Conservation (phyloP, 1,140 invertebrate species). For the Araneus ventricosus region DNA sequence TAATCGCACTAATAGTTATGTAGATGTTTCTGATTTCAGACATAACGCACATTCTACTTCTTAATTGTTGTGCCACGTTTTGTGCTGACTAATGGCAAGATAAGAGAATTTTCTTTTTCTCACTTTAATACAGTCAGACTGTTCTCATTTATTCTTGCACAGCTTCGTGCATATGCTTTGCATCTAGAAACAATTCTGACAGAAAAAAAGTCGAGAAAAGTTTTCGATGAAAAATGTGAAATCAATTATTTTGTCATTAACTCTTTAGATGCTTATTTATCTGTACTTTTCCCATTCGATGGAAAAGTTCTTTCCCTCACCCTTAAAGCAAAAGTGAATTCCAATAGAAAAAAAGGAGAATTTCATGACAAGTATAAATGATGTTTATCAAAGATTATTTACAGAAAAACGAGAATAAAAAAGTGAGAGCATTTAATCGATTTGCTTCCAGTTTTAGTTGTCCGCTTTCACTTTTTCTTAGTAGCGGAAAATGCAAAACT, state of each 20-base stretch:
- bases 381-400: constrained; percentile 43
- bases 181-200: not conserved
- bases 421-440: not conserved
- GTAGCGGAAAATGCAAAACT: not conserved
- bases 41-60: not conserved
- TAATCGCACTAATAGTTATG: not conserved
- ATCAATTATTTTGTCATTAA: constrained; percentile 44
- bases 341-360: not conserved
- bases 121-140: not conserved
- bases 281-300: constrained; percentile 5
- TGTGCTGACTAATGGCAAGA: not conserved
- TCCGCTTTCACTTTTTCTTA: not conserved
- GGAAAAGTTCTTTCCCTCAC: not conserved
- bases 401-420: not conserved
- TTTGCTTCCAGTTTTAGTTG: not conserved
- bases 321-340: not conserved
- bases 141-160: not conserved
- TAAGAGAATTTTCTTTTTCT: not conserved
- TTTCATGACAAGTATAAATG: constrained; percentile 46
- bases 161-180: not conserved
- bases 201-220: not conserved
- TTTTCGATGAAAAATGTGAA: constrained; percentile 25
- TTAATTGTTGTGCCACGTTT: not conserved
- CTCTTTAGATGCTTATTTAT: constrained; percentile 23
- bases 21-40: not conserved